Evolutionary conservation across 2,113 vertebrate genomes (phyloP).

Genomic region (Heloderma charlesbogerti): DNA sequence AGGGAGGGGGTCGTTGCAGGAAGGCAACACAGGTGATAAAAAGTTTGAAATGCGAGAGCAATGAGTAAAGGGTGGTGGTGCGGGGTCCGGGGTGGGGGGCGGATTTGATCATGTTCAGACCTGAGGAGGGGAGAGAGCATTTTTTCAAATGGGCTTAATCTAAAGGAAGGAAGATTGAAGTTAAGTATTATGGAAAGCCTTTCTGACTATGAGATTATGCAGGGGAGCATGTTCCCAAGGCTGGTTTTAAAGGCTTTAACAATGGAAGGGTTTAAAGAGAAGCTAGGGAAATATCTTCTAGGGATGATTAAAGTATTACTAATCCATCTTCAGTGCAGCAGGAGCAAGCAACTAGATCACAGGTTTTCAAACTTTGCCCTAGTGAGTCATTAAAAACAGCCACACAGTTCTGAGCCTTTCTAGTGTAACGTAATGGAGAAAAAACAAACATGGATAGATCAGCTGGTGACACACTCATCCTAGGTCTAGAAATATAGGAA

Average conservation of each 20-base stretch:
- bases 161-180: conserved; percentile 35
- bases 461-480: not conserved
- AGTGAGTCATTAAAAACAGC: not conserved
- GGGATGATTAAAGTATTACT: conserved; percentile 9
- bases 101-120: conserved; percentile 7
- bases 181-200: conserved; percentile 13
- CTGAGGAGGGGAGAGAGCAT: not conserved
- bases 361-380: not conserved
- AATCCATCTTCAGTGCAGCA: not conserved
- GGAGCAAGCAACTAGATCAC: not conserved
- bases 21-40: not conserved
- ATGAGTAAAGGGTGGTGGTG: not conserved
- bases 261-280: conserved; percentile 12
- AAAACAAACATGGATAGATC: not conserved
- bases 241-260: conserved; percentile 29
- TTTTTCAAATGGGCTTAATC: conserved; percentile 9
- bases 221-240: conserved; percentile 16
- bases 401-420: not conserved
- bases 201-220: conserved; percentile 22
- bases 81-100: too few species aligned
- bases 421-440: not conserved
- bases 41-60: not conserved
- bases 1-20: not conserved
- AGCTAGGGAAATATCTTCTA: not conserved
- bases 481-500: not conserved